Conservation (phyloP, 2,888 invertebrate species). For the Odontomyia ornata region DNA sequence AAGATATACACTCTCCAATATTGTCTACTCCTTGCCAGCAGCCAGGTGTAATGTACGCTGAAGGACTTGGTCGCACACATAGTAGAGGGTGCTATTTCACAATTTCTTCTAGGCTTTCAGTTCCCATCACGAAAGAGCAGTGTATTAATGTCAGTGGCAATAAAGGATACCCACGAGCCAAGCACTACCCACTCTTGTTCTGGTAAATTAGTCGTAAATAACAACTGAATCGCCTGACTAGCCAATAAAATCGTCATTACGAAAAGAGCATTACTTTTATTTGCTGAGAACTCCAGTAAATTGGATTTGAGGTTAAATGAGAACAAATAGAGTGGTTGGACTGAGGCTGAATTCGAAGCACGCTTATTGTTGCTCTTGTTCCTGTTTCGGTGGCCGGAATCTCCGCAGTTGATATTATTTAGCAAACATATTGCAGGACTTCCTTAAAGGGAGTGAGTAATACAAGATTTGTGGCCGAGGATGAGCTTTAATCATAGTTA, state of each 20-base stretch:
- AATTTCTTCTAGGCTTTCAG: not conserved
- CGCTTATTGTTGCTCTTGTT: too few species aligned
- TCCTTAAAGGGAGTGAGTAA: not conserved
- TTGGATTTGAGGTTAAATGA: constrained; percentile 42
- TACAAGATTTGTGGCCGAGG: not conserved
- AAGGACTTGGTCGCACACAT: not conserved
- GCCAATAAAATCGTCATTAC: constrained; percentile 49
- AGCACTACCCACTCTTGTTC: not conserved
- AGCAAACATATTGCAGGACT: not conserved
- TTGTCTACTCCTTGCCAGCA: constrained; percentile 4
- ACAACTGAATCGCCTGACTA: constrained; percentile 42
- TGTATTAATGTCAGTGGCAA: not conserved
- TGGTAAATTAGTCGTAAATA: constrained; percentile 48
- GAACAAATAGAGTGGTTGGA: constrained; percentile 34
- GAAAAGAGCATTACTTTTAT: constrained; percentile 47
- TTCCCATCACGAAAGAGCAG: not conserved
- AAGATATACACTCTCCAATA: constrained; percentile 25
- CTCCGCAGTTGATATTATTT: not conserved
- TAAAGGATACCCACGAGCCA: not conserved
- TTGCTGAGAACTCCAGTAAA: constrained; percentile 41
- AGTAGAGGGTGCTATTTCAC: not conserved
- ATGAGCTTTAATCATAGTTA: constrained; percentile 24
- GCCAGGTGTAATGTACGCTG: constrained; percentile 25
- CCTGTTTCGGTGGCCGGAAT: not conserved
- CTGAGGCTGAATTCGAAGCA: not conserved